Percentiles rank a stretch among this genome's conserved stretches.
Conservation (phyloP, 2,888 invertebrate genomes). For the Meandrusa payeni region DNA sequence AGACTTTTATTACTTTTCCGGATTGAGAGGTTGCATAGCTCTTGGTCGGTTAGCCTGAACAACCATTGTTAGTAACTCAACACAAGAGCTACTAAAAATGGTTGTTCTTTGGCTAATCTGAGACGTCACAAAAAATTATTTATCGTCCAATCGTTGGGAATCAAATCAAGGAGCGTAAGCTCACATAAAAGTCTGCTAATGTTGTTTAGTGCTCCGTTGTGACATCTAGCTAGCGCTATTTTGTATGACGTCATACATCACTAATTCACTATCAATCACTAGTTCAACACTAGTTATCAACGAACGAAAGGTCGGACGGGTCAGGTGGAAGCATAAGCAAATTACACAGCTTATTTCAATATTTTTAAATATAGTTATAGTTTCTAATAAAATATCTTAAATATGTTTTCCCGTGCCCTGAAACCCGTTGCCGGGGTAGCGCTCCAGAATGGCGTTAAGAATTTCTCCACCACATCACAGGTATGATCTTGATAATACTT, state of each 20-base stretch:
- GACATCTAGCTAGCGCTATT: not conserved
- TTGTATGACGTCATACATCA: conserved; percentile 30
- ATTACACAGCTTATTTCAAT: conserved; percentile 17
- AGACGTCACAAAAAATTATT: no score
- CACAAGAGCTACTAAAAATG: no score
- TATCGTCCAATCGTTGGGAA: no score
- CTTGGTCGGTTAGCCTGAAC: no score
- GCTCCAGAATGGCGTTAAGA: conserved; percentile 79
- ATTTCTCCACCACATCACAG: conserved; percentile 81
- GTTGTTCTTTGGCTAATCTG: no score
- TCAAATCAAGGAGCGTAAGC: no score
- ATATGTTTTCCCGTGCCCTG: conserved; percentile 84
- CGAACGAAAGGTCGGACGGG: conserved; percentile 40
- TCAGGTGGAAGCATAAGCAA: conserved; percentile 32
- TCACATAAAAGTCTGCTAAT: no score
- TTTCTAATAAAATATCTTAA: conserved; percentile 30
- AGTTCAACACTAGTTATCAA: conserved; percentile 39
- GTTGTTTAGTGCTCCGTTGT: no score
- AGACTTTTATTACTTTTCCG: no score
- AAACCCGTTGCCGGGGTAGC: conserved; percentile 74
- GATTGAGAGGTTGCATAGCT: no score
- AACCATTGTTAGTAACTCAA: no score
- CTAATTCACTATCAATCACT: no score
- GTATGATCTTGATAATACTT: conserved; percentile 44
- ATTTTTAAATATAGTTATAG: conserved; percentile 2